phyloP scores from a whole-genome alignment of 1,140 invertebrate species.

The Homarus americanus region DNA sequence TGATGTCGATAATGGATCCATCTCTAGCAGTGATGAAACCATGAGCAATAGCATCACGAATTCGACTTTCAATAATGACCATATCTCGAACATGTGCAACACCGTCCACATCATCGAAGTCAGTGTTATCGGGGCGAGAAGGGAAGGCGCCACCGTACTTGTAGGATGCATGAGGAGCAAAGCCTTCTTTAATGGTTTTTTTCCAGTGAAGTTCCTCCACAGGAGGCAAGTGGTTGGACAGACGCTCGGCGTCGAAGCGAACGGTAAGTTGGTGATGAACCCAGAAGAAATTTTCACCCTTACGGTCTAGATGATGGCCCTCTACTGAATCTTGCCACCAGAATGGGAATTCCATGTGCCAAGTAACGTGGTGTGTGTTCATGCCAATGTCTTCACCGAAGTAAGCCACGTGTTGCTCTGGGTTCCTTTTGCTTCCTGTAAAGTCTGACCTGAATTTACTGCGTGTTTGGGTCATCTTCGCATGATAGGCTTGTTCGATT shows the following conservation, averaged over 20 bases:
- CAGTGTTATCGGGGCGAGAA: conserved; percentile 41
- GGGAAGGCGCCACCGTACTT: conserved; percentile 58
- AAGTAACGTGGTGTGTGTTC: conserved; percentile 61
- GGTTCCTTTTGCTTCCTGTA: conserved; percentile 53
- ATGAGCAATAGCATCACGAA: conserved; percentile 53
- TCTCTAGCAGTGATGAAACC: conserved; percentile 29
- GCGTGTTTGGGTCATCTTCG: conserved; percentile 32
- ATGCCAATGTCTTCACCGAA: conserved; percentile 63
- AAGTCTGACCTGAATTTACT: conserved; percentile 15
- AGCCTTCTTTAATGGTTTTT: conserved; percentile 47
- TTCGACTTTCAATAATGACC: conserved; percentile 7
- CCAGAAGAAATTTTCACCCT: conserved; percentile 65
- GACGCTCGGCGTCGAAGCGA: conserved; percentile 52
- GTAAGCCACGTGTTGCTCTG: conserved; percentile 60
- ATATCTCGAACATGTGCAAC: conserved; percentile 46
- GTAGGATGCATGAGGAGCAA: conserved; percentile 58
- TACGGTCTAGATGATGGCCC: conserved; percentile 43
- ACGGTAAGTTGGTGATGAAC: conserved; percentile 55
- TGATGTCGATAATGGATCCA: conserved; percentile 30
- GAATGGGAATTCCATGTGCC: conserved; percentile 65
- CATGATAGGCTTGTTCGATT: conserved; percentile 44
- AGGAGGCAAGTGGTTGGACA: conserved; percentile 48
- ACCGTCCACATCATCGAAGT: conserved; percentile 31
- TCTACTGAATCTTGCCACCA: conserved; percentile 45
- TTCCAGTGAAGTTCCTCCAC: conserved; percentile 56